Evolutionary conservation across 2,113 vertebrate species (phyloP).

Genomic region (Tenrec ecaudatus): DNA sequence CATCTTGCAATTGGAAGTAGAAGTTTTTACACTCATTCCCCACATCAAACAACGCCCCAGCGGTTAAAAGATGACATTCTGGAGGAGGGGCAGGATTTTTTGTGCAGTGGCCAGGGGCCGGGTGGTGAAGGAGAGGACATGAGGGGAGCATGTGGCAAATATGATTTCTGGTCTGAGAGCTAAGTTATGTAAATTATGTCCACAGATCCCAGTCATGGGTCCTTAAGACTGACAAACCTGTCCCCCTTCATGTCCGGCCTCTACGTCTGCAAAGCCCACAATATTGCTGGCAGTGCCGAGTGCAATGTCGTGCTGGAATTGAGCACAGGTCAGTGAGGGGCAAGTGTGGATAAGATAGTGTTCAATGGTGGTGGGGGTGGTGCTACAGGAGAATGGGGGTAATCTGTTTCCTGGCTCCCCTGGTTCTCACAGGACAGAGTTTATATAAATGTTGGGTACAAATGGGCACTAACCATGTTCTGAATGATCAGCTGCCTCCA

Average conservation of each 20-base stretch:
- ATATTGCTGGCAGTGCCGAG: too few species aligned
- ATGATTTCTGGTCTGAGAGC: constrained; percentile 21
- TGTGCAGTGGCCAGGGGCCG: too few species aligned
- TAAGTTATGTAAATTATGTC: neutral
- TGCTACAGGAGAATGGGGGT: neutral
- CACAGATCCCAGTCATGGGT: too few species aligned
- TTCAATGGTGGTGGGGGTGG: neutral
- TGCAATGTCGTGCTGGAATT: too few species aligned
- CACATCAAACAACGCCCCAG: neutral
- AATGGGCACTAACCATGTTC: constrained; percentile 20
- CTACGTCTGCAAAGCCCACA: too few species aligned
- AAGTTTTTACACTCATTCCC: too few species aligned
- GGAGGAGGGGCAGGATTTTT: constrained; percentile 2
- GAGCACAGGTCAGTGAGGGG: too few species aligned
- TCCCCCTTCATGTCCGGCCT: too few species aligned
- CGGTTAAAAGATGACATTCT: neutral
- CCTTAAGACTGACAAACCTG: too few species aligned
- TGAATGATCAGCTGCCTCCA: neutral
- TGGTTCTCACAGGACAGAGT: neutral
- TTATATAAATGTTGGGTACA: neutral
- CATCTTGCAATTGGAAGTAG: neutral
- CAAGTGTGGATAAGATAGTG: too few species aligned
- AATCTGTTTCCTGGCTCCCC: neutral
- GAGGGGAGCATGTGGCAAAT: neutral
- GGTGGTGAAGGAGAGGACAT: neutral